Base-by-base conservation (phyloP, 2,888 invertebrate species). In the Hofmannophila pseudospretella region DNA sequence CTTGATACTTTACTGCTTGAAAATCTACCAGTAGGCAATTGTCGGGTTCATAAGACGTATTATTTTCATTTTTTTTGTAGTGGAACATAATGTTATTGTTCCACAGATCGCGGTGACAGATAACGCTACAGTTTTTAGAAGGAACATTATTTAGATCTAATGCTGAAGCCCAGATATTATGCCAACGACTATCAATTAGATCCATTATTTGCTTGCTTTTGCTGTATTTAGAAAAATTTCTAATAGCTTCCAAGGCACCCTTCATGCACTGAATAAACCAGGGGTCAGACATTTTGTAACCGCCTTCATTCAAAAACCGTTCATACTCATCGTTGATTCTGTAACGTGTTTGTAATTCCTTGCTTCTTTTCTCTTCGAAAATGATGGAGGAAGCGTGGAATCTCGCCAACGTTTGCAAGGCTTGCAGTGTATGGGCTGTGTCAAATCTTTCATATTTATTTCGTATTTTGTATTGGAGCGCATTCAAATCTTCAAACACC, bases 21-120 rank as follows among this genome's bases (percentile, higher is more conserved):
- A 90, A 94, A 65, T 94, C 94, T 1, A 94, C 89, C 7, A 94
- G 60, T 20, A 90, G 59, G 47, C 92, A 91, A 16, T 89, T 86
- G 1, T 89, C 73, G 1, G 90, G 89, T 20, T 58, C 59, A 0
- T 71, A 49, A 1, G 61, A n/a, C n/a, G n/a, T 45, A 10, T 69
- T 44, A 31, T 49, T 49, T 4, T 34, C 40, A 13, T 49, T 19
- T 8, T 44, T 45, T 30, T 55, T 54, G 38, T 86, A 88, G 45
- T 69, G 79, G 49, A 91, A 91, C 74, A 91, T 77, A 5, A 91
- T 59, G 54, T 91, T 91, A 49, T 91, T 91, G 28, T 87, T 86
- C 91, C 91, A 91, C 4, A 91, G 65, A 69, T 91, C 91, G 2
- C 89, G 82, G 54, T 91, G 91, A 22, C 88, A 88, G 3, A 90